Conservation (phyloP, 1,140 invertebrate genomes). For the Psilanteris sp. region DNA sequence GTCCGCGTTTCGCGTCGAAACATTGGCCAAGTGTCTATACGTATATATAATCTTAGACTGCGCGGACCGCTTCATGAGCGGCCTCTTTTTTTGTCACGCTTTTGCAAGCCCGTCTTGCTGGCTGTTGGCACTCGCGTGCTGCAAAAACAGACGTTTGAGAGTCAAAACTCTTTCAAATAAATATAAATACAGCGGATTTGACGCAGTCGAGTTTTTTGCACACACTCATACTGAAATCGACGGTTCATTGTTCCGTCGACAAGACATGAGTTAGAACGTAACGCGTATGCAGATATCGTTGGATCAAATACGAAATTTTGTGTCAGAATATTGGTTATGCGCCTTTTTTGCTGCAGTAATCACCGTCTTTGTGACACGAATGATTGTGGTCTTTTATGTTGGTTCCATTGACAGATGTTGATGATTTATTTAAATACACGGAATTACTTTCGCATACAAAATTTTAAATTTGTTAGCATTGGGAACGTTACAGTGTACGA, state of each 20-base stretch:
- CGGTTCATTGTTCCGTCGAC: slow-evolving; percentile 18
- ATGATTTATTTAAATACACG: too few species aligned
- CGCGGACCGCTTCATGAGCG: neutral
- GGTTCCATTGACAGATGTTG: too few species aligned
- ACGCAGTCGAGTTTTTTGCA: slow-evolving; percentile 15
- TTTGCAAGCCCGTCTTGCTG: slow-evolving; percentile 3
- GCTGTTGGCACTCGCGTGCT: slow-evolving; percentile 9
- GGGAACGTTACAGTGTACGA: too few species aligned
- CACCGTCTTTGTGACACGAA: too few species aligned
- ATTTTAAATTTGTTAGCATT: too few species aligned
- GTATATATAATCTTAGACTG: neutral
- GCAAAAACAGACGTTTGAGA: slow-evolving; percentile 33
- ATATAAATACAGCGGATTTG: neutral
- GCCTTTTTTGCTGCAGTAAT: too few species aligned
- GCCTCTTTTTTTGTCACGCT: slow-evolving; percentile 26
- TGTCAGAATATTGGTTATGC: too few species aligned
- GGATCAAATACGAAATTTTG: neutral
- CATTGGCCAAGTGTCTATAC: slow-evolving; percentile 7
- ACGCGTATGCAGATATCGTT: slow-evolving; percentile 9
- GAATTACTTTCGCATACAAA: too few species aligned
- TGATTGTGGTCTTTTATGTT: too few species aligned
- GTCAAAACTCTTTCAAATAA: slow-evolving; percentile 28
- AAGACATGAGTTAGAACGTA: slow-evolving; percentile 2
- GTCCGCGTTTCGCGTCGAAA: slow-evolving; percentile 7
- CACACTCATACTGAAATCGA: slow-evolving; percentile 13